Base-by-base conservation (phyloP, 2,888 invertebrate species). In the Abscondita cerata region DNA sequence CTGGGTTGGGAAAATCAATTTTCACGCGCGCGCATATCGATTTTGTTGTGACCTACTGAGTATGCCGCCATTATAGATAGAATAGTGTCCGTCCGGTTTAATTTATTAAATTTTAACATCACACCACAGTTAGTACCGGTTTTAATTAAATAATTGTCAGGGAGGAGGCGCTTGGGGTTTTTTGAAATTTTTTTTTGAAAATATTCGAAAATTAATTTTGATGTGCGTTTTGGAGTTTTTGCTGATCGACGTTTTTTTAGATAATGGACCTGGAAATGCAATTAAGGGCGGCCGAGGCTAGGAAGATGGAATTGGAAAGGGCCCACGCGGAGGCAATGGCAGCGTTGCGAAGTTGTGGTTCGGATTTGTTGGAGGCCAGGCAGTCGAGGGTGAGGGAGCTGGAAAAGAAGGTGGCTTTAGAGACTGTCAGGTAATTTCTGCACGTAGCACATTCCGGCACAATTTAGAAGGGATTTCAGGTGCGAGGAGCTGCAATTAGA, bases 401-500 rank as follows among this genome's bases (percentile, higher is more conserved):
- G 69, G 95, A 96, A 81, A 95, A 95, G 81, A 96, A 96, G 85
- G 94, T 93, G 15, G 80, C 81, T 31, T 70, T 81, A 53, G 81
- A 81, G 71, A 81, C 80, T 15, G 81, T 81, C 50, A 76, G 79
- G 80, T 79, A 67, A 67, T 1, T 41, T 51, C 25, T 25, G 11
- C 25, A 1, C 16, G 25, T 2, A 2, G 4, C 25, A 5, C 8
- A 18, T 44, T 44, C 11, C 8, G 44, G 5, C 6, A 18, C 18
- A 9, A 12, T 6, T 18, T 18, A 44, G 11, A n/a, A 18, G 18
- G 16, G 16, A 18, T 57, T 59, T 68, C 61, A 79, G 81, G 68
- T 95, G 95, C 79, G 96, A 96, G 79, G 96, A 96, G 81, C 84
- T 96, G 68, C 91, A 95, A 78, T 83, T 96, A 75, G 96, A 96